Evolutionary conservation across 2,888 invertebrate species (phyloP).

Genomic region (Diachrysia chrysitis): DNA sequence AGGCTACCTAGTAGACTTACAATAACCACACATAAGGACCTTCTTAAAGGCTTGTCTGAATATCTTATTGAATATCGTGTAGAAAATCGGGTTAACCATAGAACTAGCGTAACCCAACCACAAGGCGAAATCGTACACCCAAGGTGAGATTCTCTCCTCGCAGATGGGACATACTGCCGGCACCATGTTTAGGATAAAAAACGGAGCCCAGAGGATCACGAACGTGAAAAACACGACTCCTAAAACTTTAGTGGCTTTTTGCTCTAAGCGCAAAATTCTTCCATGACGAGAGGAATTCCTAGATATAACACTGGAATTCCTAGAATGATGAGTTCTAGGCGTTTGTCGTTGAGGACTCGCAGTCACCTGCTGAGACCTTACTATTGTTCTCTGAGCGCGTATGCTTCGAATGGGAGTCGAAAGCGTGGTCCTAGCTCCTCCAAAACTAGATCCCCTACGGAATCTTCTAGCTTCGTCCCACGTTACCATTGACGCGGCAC

Average conservation of each 20-base stretch:
- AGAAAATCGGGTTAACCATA: constrained; percentile 98
- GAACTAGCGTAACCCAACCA: constrained; percentile 98
- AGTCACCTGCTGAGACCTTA: constrained; percentile 76
- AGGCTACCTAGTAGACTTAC: constrained; percentile 85
- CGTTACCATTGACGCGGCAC: constrained; percentile 94
- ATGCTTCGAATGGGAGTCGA: constrained; percentile 86
- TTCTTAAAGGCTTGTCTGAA: constrained; percentile 97
- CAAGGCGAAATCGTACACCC: constrained; percentile 95
- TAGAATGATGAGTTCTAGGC: constrained; percentile 92
- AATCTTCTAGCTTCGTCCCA: constrained; percentile 92
- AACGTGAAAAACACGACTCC: constrained; percentile 98
- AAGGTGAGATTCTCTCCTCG: constrained; percentile 92
- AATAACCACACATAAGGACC: constrained; percentile 94
- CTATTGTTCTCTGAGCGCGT: constrained; percentile 78
- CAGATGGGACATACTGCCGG: constrained; percentile 95
- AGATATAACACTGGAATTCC: constrained; percentile 95
- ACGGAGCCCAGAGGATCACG: constrained; percentile 98
- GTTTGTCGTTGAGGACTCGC: constrained; percentile 84
- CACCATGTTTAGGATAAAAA: constrained; percentile 96
- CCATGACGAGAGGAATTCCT: constrained; percentile 95
- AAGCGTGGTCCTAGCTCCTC: constrained; percentile 90
- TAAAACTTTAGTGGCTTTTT: constrained; percentile 98
- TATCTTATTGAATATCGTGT: constrained; percentile 98
- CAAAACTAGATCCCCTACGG: constrained; percentile 92
- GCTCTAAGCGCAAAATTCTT: constrained; percentile 95